These are phyloP conservation scores for Microcebus jonahi DNA, from an alignment of 2,113 vertebrate species.

Conservation along the genomic window DNA sequence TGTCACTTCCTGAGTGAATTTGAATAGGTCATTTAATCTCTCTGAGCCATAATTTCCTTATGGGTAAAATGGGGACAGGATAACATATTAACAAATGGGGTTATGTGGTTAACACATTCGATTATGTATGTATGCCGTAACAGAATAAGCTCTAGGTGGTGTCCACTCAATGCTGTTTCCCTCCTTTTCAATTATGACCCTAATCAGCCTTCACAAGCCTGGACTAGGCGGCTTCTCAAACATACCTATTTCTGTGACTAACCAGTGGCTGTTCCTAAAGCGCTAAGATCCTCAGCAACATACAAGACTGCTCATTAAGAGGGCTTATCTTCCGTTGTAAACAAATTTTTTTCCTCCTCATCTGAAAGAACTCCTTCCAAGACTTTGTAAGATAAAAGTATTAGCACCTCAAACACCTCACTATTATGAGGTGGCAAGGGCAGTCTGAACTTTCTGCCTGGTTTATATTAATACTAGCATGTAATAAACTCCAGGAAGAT, in stretches of 20 bases:
- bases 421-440: background rate
- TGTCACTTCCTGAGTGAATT: background rate
- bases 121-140: background rate
- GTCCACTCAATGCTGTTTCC: background rate
- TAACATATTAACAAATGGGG: background rate
- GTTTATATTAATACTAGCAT: background rate
- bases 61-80: background rate
- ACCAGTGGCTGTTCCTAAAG: background rate
- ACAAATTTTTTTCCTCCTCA: background rate
- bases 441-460: background rate
- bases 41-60: background rate
- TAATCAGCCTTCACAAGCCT: background rate
- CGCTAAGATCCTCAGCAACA: background rate
- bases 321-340: background rate
- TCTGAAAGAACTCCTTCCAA: background rate
- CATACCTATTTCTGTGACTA: background rate
- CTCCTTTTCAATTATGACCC: background rate
- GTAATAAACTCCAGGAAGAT: background rate
- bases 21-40: background rate
- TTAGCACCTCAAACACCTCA: background rate
- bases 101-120: background rate
- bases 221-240: background rate
- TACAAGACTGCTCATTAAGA: background rate
- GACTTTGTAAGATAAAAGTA: background rate
- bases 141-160: background rate